Percentiles rank a stretch among this genome's conserved stretches.
Conservation (phyloP, 2,797 vertebrate species). For the Bovichtus variegatus region DNA sequence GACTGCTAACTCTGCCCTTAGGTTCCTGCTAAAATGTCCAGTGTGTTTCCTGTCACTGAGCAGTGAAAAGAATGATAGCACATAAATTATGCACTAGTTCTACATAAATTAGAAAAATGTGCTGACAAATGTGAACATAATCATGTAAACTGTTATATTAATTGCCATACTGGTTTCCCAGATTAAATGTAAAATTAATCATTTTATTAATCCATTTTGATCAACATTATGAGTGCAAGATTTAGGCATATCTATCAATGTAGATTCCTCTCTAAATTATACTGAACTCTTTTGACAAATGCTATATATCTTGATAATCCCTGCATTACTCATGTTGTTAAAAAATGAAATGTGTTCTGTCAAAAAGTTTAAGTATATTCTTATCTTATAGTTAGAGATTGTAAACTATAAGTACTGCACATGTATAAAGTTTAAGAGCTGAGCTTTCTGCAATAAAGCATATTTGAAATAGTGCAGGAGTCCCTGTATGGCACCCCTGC, state of each 20-base stretch:
- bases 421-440: conserved; percentile 21
- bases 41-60: conserved; percentile 59
- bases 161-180: conserved; percentile 14
- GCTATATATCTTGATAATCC: conserved; percentile 22
- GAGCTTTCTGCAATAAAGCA: conserved; percentile 27
- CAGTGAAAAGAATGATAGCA: conserved; percentile 44
- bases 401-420: conserved; percentile 7
- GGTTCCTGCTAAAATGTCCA: conserved; percentile 61
- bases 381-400: conserved; percentile 23
- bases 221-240: conserved; percentile 4
- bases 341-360: conserved; percentile 26
- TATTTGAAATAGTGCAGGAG: conserved; percentile 20
- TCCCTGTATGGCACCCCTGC: not conserved
- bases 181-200: conserved; percentile 30
- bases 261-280: not conserved
- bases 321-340: conserved; percentile 18
- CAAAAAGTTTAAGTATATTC: conserved; percentile 28
- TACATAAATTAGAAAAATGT: conserved; percentile 44
- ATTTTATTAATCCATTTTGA: conserved; percentile 29
- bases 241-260: conserved; percentile 27
- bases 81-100: conserved; percentile 56
- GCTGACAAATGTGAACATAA: conserved; percentile 15
- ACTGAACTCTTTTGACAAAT: conserved; percentile 32
- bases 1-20: conserved; percentile 64
- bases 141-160: conserved; percentile 18